A percentile compares a stretch with the other conserved stretches of the same genome.
These are phyloP conservation scores for Buathra laborator DNA, from an alignment of 2,888 invertebrate species.

Conservation along the genomic window DNA sequence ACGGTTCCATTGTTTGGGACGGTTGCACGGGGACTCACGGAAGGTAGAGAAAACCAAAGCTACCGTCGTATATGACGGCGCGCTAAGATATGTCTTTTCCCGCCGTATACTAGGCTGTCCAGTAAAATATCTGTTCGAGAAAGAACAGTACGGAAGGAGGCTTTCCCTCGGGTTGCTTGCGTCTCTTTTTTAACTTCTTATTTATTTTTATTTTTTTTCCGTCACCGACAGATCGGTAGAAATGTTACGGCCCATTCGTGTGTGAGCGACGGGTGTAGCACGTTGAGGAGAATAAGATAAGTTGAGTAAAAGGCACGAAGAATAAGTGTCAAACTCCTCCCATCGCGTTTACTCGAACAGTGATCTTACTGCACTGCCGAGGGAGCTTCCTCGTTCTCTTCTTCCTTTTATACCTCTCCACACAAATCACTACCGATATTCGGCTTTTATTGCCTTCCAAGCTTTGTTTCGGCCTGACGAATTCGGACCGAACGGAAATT, in stretches of 20 bases:
- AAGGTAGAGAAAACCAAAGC: background rate
- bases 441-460: slow-evolving; percentile 15
- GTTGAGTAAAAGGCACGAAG: background rate
- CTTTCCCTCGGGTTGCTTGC: background rate
- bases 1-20: too few species aligned
- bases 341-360: background rate
- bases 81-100: background rate
- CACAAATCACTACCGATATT: slow-evolving; percentile 33
- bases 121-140: background rate
- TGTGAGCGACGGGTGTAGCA: background rate
- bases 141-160: background rate
- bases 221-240: slow-evolving; percentile 1
- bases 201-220: background rate
- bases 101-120: background rate
- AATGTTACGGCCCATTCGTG: slow-evolving; percentile 1
- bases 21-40: too few species aligned
- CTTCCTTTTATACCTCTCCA: background rate
- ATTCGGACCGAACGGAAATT: slow-evolving; percentile 60
- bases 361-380: background rate
- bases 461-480: slow-evolving; percentile 4
- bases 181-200: background rate
- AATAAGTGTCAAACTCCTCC: background rate
- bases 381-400: slow-evolving; percentile 1
- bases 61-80: too few species aligned
- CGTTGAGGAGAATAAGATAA: slow-evolving; percentile 1